These are phyloP conservation scores for Drosophila merina DNA, from an alignment of 2,888 invertebrate genomes.

Conservation along the genomic window DNA sequence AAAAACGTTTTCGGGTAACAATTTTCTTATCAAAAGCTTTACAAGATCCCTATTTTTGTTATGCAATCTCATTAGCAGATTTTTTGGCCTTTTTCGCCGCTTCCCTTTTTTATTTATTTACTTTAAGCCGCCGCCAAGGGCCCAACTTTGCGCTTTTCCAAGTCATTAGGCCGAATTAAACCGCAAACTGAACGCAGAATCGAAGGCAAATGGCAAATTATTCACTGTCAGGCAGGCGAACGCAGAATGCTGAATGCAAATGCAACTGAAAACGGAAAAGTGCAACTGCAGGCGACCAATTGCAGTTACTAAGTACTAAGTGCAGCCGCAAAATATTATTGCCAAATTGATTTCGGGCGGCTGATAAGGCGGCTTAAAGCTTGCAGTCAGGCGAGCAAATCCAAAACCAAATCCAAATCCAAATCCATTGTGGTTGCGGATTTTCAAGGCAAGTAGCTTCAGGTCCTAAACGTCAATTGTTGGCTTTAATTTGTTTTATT, in stretches of 20 bases:
- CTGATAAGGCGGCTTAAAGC: slow-evolving; percentile 44
- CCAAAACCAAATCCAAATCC: slow-evolving; percentile 7
- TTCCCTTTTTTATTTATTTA: neutral
- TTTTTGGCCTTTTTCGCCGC: neutral
- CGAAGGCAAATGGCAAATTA: slow-evolving; percentile 76
- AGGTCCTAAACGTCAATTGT: slow-evolving; percentile 78
- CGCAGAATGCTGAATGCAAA: slow-evolving; percentile 47
- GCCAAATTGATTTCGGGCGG: slow-evolving; percentile 57
- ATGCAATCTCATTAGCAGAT: slow-evolving; percentile 1
- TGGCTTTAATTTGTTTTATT: slow-evolving; percentile 78
- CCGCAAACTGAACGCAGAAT: slow-evolving; percentile 46
- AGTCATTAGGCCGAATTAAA: slow-evolving; percentile 71
- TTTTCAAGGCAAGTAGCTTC: slow-evolving; percentile 76
- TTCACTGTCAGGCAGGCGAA: slow-evolving; percentile 72
- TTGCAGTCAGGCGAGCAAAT: slow-evolving; percentile 24
- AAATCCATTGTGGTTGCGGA: slow-evolving; percentile 28
- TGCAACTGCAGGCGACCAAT: slow-evolving; percentile 36
- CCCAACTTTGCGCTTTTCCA: slow-evolving; percentile 66
- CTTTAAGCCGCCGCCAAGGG: slow-evolving; percentile 46
- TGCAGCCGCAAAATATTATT: slow-evolving; percentile 63
- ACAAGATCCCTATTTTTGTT: neutral
- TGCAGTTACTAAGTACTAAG: slow-evolving; percentile 34
- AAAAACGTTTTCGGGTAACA: neutral
- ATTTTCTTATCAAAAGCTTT: neutral
- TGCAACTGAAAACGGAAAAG: slow-evolving; percentile 23